A percentile compares a stretch with the other conserved stretches of the same genome.
Conservation (phyloP, 2,113 vertebrate genomes). For the Narcine bancroftii region DNA sequence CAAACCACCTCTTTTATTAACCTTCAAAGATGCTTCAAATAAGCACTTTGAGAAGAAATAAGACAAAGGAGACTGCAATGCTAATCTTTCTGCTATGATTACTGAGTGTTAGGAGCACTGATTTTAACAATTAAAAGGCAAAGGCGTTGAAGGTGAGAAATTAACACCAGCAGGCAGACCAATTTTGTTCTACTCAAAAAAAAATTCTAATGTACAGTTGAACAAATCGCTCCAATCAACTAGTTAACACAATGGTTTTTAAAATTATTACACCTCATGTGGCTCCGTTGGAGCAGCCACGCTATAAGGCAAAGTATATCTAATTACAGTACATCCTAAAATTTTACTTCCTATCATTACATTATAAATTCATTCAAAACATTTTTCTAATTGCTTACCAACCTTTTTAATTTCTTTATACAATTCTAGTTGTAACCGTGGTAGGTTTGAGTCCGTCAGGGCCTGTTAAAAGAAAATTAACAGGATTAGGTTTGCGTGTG, state of each 20-base stretch:
- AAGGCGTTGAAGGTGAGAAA: neutral
- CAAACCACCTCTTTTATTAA: too few species aligned
- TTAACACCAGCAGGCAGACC: neutral
- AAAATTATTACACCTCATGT: neutral
- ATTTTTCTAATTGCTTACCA: slow-evolving; percentile 26
- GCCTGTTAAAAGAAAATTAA: slow-evolving; percentile 56
- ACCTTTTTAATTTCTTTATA: slow-evolving; percentile 99
- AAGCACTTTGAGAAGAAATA: too few species aligned
- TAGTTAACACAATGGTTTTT: neutral
- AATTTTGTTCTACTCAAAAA: neutral
- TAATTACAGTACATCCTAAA: slow-evolving; percentile 34
- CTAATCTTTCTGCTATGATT: neutral
- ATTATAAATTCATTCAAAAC: neutral
- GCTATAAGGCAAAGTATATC: neutral
- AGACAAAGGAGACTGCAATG: too few species aligned
- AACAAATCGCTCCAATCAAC: neutral
- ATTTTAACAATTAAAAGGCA: neutral
- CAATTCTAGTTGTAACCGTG: slow-evolving; percentile 84
- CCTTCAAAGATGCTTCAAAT: too few species aligned
- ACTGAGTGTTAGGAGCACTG: neutral
- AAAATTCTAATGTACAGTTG: neutral
- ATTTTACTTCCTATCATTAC: neutral
- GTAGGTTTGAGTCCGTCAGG: slow-evolving; percentile 94
- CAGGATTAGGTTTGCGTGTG: too few species aligned
- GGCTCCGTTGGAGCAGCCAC: neutral